Evolutionary conservation across 1,140 invertebrate genomes (phyloP), one percentile per base, ranked within the genome.

Genomic region (Drosophila kurseongensis): DNA sequence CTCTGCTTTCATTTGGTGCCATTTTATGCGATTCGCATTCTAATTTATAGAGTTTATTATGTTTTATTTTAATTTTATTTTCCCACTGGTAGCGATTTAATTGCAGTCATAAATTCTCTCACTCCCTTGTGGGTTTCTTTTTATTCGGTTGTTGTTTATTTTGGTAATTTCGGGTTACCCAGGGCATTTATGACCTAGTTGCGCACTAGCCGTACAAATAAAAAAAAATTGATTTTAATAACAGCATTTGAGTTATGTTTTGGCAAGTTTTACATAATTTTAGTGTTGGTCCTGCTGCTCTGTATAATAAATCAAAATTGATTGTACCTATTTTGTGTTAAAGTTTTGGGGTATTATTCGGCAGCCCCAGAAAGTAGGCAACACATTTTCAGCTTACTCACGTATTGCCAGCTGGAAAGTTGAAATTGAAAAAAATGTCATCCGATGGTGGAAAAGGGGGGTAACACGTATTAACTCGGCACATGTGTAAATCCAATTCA

Each of bases 401-500:
- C 47, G 40, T 61, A 36, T 52, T 62, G 41, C 32, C 40, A 65
- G 65, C 66, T 50, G 47, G 40, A 75, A 81, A 81, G 78, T 73
- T 82, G 27, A 88, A 86, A 88, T 86, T 88, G 84, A 86, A 88
- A 86, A 86, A 83, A 77, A 71, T 78, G 71, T 84, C 80, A 75
- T 56, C 47, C 27, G 29, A 44, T 35, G 51, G 13, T 36, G 27
- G 23, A 3, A 16, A 13, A n/a, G 50, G 55, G 52, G 41, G 12
- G 27, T 23, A 63, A 68, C 83, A 86, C 83, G 83, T 86, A 86
- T 88, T 88, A 83, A 75, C 71, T 83, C 72, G 66, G 76, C 83
- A 86, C 83, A 86, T 86, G 83, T 86, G 83, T 86, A 88, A 86
- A 86, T 83, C 80, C 79, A 83, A 83, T 88, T 83, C 83, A 86